Evolutionary conservation across 2,113 vertebrate genomes (phyloP).

Genomic region (Datnioides undecimradiatus): DNA sequence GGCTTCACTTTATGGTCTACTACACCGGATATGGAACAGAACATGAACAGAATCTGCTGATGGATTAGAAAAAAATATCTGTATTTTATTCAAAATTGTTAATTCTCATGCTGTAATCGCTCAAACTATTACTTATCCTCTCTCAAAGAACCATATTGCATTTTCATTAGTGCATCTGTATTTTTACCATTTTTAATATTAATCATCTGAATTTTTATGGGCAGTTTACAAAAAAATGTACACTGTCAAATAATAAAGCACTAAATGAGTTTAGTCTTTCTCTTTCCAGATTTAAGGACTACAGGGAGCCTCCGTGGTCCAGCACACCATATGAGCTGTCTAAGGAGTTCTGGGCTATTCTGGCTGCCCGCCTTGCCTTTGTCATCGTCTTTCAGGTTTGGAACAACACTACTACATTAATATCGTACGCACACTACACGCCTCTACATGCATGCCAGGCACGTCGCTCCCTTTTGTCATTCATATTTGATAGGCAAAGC

Average conservation of each 20-base stretch:
- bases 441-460: background rate
- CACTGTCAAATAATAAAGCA: background rate
- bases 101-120: background rate
- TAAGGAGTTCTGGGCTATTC: conserved; percentile 96
- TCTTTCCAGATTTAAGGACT: conserved; percentile 93
- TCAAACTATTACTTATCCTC: background rate
- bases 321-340: conserved; percentile 91
- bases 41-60: background rate
- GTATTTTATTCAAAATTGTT: background rate
- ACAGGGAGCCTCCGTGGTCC: conserved; percentile 94
- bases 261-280: background rate
- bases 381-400: conserved; percentile 96
- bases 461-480: background rate
- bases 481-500: too few relatives aligned
- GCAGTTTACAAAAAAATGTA: background rate
- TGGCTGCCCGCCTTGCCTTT: conserved; percentile 93
- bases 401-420: background rate
- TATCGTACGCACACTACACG: background rate
- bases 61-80: too few relatives aligned
- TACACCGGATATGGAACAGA: background rate
- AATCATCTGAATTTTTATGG: too few relatives aligned
- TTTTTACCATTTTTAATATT: background rate
- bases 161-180: background rate
- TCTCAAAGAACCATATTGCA: background rate
- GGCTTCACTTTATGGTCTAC: background rate